These are phyloP conservation scores for Lerista edwardsae DNA, from an alignment of 2,797 vertebrate genomes.

Conservation along the genomic window DNA sequence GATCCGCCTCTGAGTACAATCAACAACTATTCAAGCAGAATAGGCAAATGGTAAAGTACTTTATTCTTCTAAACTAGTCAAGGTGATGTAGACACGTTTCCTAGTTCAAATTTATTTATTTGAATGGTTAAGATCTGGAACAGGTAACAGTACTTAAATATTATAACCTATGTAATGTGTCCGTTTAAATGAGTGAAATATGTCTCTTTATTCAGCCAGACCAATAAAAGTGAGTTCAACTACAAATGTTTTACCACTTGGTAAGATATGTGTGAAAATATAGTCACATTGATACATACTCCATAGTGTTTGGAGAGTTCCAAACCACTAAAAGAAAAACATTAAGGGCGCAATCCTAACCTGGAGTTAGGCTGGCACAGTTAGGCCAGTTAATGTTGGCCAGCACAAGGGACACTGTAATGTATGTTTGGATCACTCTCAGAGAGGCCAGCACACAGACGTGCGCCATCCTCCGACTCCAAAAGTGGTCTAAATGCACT, in stretches of 20 bases:
- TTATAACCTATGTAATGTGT: neutral
- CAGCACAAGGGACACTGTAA: too few species aligned
- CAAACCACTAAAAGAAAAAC: slow-evolving; percentile 15
- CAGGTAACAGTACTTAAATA: neutral
- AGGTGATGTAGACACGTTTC: slow-evolving; percentile 37
- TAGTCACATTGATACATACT: neutral
- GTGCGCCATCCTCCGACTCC: too few species aligned
- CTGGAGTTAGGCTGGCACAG: too few species aligned
- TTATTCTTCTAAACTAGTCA: slow-evolving; percentile 43
- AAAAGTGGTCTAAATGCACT: too few species aligned
- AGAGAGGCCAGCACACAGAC: too few species aligned
- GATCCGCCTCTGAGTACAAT: too few species aligned
- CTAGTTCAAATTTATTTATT: neutral
- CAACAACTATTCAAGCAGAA: too few species aligned
- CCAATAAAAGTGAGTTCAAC: neutral
- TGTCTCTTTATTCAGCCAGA: neutral
- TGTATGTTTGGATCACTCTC: too few species aligned
- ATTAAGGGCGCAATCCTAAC: too few species aligned
- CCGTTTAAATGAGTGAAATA: neutral
- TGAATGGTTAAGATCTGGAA: neutral
- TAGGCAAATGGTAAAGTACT: slow-evolving; percentile 47
- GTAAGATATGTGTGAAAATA: neutral
- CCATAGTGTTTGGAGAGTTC: slow-evolving; percentile 28
- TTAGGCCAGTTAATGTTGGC: too few species aligned
- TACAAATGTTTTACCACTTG: neutral